Base-by-base conservation (phyloP, 2,888 invertebrate species). In the Dione vanillae region DNA sequence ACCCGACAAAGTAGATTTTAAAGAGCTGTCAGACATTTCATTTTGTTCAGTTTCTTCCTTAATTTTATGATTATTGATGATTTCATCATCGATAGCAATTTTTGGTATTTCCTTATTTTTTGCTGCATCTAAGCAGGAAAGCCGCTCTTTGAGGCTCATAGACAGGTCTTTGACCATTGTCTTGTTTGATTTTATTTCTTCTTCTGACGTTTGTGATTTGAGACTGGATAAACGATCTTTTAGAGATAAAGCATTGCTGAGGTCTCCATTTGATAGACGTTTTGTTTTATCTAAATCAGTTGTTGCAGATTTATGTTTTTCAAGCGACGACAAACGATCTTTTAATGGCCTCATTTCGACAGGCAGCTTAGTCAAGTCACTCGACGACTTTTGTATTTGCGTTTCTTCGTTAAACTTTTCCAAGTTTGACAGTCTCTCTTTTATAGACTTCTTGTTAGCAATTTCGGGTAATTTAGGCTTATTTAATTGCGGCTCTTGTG, bases 391-490 rank as follows among this genome's bases (percentile, higher is more conserved):
- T 77, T 92, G 93, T 65, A 92, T 83, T 27, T 84, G 81, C 12
- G 85, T 87, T 77, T 95, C 95, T 82, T 94, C 94, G 19, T 94
- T 94, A 74, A 95, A 95, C 83, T 95, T 95, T 82, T 96, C 96
- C 82, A 96, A 93, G 81, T 94, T 95, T 78, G 95, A 95, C 71
- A 96, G 87, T 78, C 96, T 94, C 83, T 96, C 96, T 83, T 96
- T 96, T 71, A 96, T 96, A 67, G 96, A 95, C 85, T 95, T 95
- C 75, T 95, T 93, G 77, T 95, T 95, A 35, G 93, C 90, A 75
- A 96, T 94, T 79, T 96, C 95, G 85, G 95, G 94, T 78, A 92
- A 79, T 79, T 95, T 94, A 74, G 94, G 88, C 81, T 94, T 91
- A 76, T 88, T 94, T 65, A 83, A 84, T 79, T 89, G 91, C 71